These are phyloP conservation scores for Drosophila cyrtoloma DNA, from an alignment of 2,888 invertebrate species.

Conservation along the genomic window DNA sequence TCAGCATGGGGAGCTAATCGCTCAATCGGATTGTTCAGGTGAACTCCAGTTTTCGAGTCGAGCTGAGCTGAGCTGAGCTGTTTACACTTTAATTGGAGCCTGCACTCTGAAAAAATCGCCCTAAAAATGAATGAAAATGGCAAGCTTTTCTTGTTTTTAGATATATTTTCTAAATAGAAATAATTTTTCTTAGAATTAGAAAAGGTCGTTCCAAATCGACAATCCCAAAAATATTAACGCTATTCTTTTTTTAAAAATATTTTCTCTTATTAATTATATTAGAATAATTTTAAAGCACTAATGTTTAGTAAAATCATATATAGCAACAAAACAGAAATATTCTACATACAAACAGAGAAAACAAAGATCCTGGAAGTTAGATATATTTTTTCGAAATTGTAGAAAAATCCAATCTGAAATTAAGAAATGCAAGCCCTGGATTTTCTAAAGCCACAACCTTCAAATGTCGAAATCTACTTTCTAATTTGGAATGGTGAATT, in stretches of 20 bases:
- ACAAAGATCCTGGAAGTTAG: not conserved
- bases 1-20: conserved; percentile 56
- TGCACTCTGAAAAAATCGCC: not conserved
- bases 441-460: not conserved
- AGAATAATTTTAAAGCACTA: not conserved
- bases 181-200: not conserved
- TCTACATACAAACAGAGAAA: too few relatives aligned
- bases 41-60: conserved; percentile 28
- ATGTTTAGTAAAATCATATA: too few relatives aligned
- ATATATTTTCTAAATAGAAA: too few relatives aligned
- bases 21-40: conserved; percentile 42
- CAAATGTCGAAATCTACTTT: not conserved
- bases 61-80: conserved; percentile 8
- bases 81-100: conserved; percentile 73
- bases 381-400: not conserved
- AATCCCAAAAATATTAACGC: not conserved
- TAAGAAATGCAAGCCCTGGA: not conserved
- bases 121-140: not conserved
- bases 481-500: not conserved
- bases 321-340: too few relatives aligned
- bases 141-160: not conserved
- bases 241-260: too few relatives aligned
- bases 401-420: not conserved
- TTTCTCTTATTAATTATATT: too few relatives aligned
- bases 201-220: not conserved